These are phyloP conservation scores for Gorsachius goisagi DNA, from an alignment of 2,113 vertebrate species.

Conservation along the genomic window DNA sequence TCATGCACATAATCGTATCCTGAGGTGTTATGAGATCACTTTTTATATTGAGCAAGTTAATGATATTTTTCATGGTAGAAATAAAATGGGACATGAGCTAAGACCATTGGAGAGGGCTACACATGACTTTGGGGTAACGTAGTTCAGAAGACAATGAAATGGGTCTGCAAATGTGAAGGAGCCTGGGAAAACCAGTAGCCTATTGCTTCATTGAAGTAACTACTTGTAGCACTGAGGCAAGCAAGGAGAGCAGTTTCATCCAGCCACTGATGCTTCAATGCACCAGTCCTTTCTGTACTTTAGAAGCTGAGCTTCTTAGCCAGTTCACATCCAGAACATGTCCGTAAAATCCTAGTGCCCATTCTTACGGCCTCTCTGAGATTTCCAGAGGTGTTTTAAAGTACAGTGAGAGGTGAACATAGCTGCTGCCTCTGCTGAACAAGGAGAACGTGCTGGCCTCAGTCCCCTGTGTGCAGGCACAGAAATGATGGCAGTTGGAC, in stretches of 20 bases:
- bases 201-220: not conserved
- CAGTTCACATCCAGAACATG: not conserved
- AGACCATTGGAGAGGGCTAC: not conserved
- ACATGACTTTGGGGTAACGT: not conserved
- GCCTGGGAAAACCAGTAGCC: not conserved
- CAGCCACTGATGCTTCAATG: not conserved
- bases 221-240: not conserved
- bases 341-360: not conserved
- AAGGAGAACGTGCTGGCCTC: not conserved
- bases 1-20: not conserved
- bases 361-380: rapidly evolving
- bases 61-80: not conserved
- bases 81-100: not conserved
- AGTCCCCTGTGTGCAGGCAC: rapidly evolving
- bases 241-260: not conserved
- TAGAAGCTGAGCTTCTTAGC: not conserved
- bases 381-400: not conserved
- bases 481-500: not conserved
- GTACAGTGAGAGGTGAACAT: not conserved
- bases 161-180: not conserved
- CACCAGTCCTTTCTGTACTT: not conserved
- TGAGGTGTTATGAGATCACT: not conserved
- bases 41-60: not conserved
- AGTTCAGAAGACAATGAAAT: not conserved
- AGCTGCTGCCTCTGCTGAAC: not conserved